Base-by-base conservation (phyloP, 2,888 invertebrate species). In the Hemicrepidius hirtus region DNA sequence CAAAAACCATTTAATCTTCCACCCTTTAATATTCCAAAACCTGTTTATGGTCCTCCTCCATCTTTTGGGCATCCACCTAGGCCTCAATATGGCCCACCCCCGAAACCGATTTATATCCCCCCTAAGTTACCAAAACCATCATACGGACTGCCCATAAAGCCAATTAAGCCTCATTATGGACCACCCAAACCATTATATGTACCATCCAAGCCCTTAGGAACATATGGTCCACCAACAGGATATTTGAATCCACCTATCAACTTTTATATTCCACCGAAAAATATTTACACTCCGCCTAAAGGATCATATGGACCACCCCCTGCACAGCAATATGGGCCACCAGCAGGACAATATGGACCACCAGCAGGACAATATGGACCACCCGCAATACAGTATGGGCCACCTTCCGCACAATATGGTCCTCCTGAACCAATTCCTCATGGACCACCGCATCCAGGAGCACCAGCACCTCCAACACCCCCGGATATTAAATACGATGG, bases 401-500 rank as follows among this genome's bases (percentile, higher is more conserved):
- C 86, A 87, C 4, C 76, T n/a, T n/a, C n/a, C n/a, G n/a, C 86
- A 0, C 87, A 89, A 73, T 91, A 91, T 75, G 91, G 91, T 2
- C 91, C 91, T 1, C 91, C 91, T 0, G 90, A 90, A 73, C 91
- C 91, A 0, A 86, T 89, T 18, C 79, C 83, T 70, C 91, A 91
- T 18, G 87, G 87, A 9, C 91, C 90, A 0, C 92, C 92, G 0
- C 91, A 91, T 77, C 92, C 92, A 0, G 93, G 93, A 24, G 90
- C 91, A 0, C 92, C 92, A 44, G 93, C 93, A 0, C 93, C 94
- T 0, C 93, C 94, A 0, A 93, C 93, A 0, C 93, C 93, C 5
- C 91, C 94, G 4, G 90, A 92, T 82, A 91, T 94, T 35, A 88
- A 93, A 63, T 95, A 95, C 81, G 95, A 95, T 78, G 95, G 95